Evolutionary conservation across 1,140 invertebrate species (phyloP), one percentile per base, ranked within the genome.

Genomic region (Nephila pilipes): DNA sequence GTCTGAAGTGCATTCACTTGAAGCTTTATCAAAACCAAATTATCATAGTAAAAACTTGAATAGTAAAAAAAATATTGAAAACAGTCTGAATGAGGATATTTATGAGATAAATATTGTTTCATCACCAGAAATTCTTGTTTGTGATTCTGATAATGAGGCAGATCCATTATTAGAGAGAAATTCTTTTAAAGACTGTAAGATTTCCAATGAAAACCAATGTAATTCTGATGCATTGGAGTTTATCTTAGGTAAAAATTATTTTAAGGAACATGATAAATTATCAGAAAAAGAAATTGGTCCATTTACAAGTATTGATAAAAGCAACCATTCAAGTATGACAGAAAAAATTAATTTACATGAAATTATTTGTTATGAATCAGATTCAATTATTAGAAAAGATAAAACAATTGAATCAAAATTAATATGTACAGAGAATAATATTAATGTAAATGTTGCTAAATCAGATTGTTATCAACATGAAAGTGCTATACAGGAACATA

Each of bases 91-190:
- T 57, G n/a, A 55, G 55, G 32, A 83, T 83, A 46, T 25, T 55
- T 83, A 29, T 25, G 38, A 54, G 2, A 83, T 83, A 57, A 87
- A 87, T 22, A 32, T 57, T 60, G 18, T 81, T n/a, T 83, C 75
- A 83, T 91, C 89, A 18, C 89, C 89, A 29, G 89, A 91, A 91
- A 91, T 91, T 58, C 22, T 91, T 54, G 29, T 83, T 32, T 91
- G 79, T 54, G 89, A 91, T 63, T 91, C 89, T 25, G 89, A 91
- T 46, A 46, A 83, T n/a, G 89, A 91, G 32, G 79, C 57, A 32
- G 38, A 75, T 22, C 12, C 57, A 12, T 1, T 81, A 81, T 6
- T 29, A 54, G 38, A 81, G n/a, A 81, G 46, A 4, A n/a, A 22
- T 81, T 36, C 32, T 1, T 81, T 12, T 12, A 55, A 54, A 22